Evolutionary conservation across 1,140 invertebrate species (phyloP), one percentile per base, ranked within the genome.

Genomic region (Cephus cinctus): DNA sequence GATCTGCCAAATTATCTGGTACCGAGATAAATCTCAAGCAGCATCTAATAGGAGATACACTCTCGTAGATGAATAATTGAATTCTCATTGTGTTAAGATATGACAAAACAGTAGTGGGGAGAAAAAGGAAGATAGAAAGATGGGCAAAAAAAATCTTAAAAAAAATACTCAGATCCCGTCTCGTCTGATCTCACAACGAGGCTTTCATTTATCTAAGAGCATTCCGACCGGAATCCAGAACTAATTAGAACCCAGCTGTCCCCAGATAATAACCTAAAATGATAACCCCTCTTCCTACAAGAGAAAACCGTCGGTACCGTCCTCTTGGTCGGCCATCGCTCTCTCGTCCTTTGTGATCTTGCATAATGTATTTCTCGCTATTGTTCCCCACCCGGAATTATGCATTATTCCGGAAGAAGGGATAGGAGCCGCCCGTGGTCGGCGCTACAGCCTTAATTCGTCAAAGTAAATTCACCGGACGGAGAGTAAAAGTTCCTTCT

Each of bases 321-420:
- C 41, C 18, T 19, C 32, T 12, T 9, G 19, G 38, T 31, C n/a
- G 35, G 27, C 30, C 22, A 32, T 12, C 16, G 9, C 15, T 43
- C 38, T 27, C 39, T 47, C 35, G 34, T 39, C 50, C 59, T 67
- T 67, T 71, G 69, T 69, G 63, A 71, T 71, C 67, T 67, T 60
- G 67, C 69, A 69, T 71, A 71, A 71, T 71, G 69, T 71, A 71
- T 71, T 68, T 71, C 63, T 63, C 59, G 54, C 59, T 61, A 63
- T 65, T 64, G 62, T 66, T 54, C 61, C 57, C 59, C 57, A 50
- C 51, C 49, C 49, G 58, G 61, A 67, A 71, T 67, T 66, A 65
- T 67, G 64, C 63, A 66, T 68, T 65, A 68, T 64, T 67, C 57
- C 43, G 43, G 44, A 52, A 46, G 46, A 52, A 48, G 25, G 45